Evolutionary conservation across 2,113 vertebrate genomes (phyloP).

Genomic region (Fulmarus glacialis): DNA sequence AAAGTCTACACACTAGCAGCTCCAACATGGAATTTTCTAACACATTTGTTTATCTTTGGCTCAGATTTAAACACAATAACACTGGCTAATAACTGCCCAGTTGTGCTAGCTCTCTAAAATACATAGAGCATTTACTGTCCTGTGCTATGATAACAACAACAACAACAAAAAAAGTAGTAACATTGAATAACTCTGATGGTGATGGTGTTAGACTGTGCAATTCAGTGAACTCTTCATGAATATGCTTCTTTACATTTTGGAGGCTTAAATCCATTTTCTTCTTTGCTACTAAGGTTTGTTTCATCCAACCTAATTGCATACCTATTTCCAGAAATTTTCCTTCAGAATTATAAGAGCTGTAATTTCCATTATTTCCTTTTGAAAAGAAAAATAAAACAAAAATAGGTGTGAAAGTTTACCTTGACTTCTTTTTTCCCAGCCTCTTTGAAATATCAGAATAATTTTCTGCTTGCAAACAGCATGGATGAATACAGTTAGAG

Average conservation of each 20-base stretch:
- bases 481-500: background rate
- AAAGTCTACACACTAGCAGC: background rate
- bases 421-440: background rate
- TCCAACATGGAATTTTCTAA: conserved; percentile 7
- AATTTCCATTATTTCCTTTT: background rate
- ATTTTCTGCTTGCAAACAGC: background rate
- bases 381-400: background rate
- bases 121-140: background rate
- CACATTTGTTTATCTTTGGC: background rate
- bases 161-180: background rate
- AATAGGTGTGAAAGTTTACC: background rate
- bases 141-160: background rate
- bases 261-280: background rate
- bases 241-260: background rate
- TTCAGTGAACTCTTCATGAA: background rate
- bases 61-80: conserved; percentile 14
- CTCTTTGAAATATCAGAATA: background rate
- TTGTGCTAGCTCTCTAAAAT: background rate
- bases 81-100: background rate
- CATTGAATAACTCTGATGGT: background rate
- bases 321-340: background rate
- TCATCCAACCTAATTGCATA: background rate
- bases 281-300: background rate
- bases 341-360: background rate
- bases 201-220: fast-evolving